Evolutionary conservation across 2,113 vertebrate species (phyloP), one percentile per base, ranked within the genome.

Genomic region (Octodon degus): DNA sequence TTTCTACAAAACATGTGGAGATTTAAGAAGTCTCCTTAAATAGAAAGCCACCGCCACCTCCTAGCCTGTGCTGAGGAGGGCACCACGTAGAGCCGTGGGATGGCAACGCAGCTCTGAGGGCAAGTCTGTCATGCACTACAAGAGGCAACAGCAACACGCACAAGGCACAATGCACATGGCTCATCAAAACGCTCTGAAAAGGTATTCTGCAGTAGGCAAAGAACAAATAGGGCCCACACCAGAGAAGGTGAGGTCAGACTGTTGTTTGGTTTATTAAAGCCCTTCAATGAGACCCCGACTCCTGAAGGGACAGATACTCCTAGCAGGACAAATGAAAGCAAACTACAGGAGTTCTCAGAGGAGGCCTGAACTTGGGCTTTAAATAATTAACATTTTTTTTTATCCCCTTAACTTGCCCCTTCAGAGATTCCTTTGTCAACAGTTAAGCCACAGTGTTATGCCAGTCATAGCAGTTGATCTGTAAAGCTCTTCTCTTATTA

Each of bases 351-450:
- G 4, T 27, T 90, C 83, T 92, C 74, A 90, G 62, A 96, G 92
- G 10, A 88, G 74, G 37, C 89, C 5, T 50, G 53, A 97, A 97
- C 4, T 16, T 55, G 19, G 2, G 16, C 7, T 97, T 97, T 62
- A 87, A 97, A 90, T 94, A 97, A 89, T 90, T 95, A 96, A 89
- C 19, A 91, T 12, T 1, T 91, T 89, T 86, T 60, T 89, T 43
- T 43, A n/a, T 70, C 79, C 1, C 53, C n/a, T 95, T 95, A 37
- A 81, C 47, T 86, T 55, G 87, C 0, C 50, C 67, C 89, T 27
- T 16, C 62, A 14, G 91, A 87, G 7, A 96, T 43, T 20, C 4
- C n/a, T 97, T 90, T 81, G 86, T 81, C 62, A 89, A 30, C 25
- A 43, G 34, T 93, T 76, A 93, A 5, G 43, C 9, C 32, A 92